These are phyloP conservation scores for Octomys mimax DNA, from an alignment of 2,797 vertebrate species.

Conservation along the genomic window DNA sequence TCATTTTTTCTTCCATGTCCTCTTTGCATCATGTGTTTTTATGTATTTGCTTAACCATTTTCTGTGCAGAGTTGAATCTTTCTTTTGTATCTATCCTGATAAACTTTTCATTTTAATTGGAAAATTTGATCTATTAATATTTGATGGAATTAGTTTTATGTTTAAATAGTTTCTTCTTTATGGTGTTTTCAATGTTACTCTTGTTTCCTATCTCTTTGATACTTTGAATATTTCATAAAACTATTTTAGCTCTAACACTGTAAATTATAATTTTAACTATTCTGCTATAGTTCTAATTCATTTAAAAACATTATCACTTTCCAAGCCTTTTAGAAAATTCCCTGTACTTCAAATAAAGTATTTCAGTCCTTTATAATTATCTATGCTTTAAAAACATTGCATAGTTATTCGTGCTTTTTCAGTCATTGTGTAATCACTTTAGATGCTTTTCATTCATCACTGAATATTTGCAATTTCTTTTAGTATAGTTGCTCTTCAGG, in stretches of 20 bases:
- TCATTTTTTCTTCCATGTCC: neutral
- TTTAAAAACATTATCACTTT: neutral
- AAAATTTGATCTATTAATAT: neutral
- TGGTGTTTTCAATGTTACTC: neutral
- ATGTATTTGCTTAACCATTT: conserved; percentile 9
- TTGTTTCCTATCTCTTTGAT: neutral
- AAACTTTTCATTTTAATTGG: neutral
- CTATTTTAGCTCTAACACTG: neutral
- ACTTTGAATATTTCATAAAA: conserved; percentile 24
- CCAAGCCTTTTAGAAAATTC: neutral
- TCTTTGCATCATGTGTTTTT: neutral
- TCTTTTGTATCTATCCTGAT: neutral
- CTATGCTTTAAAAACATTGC: neutral
- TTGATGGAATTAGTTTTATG: conserved; percentile 8
- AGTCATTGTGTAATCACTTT: conserved; percentile 9
- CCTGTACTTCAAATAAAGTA: neutral
- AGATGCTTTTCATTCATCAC: neutral
- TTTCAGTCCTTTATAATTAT: neutral
- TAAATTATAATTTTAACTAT: neutral
- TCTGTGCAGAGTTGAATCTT: neutral
- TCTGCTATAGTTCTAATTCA: neutral
- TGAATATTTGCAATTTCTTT: neutral
- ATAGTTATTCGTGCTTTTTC: neutral
- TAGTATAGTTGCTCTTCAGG: neutral
- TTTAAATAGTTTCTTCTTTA: neutral